These are phyloP conservation scores for Nanorana parkeri DNA, from an alignment of 2,113 vertebrate genomes.

Conservation along the genomic window DNA sequence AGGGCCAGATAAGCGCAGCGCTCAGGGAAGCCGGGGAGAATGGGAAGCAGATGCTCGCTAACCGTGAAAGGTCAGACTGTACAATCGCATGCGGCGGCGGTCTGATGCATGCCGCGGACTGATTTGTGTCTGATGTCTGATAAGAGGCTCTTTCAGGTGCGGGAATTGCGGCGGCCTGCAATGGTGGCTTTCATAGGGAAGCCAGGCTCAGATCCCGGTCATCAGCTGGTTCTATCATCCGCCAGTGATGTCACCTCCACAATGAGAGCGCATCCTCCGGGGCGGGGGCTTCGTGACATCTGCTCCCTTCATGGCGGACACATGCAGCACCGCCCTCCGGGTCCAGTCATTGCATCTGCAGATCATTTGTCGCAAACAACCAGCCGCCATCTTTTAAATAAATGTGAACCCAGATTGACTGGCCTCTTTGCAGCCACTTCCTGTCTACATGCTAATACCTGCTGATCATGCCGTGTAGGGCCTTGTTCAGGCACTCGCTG, in stretches of 20 bases:
- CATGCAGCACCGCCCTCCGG: not conserved
- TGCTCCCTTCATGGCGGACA: not conserved
- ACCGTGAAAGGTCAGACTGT: conserved; percentile 28
- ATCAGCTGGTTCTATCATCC: not conserved
- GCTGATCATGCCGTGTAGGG: too few relatives aligned
- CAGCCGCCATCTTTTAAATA: too few relatives aligned
- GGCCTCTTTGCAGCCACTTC: too few relatives aligned
- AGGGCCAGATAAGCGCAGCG: conserved; percentile 43
- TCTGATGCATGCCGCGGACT: not conserved
- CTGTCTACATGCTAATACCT: too few relatives aligned
- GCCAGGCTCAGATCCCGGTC: too few relatives aligned
- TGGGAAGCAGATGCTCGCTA: conserved; percentile 19
- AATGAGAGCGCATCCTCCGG: not conserved
- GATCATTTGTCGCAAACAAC: too few relatives aligned
- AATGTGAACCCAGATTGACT: too few relatives aligned
- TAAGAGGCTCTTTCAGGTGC: not conserved
- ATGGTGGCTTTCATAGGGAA: too few relatives aligned
- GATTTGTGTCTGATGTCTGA: not conserved
- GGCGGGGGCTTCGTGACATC: not conserved
- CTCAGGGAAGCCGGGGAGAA: conserved; percentile 28
- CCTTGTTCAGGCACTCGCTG: too few relatives aligned
- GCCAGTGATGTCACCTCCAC: not conserved
- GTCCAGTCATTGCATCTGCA: too few relatives aligned
- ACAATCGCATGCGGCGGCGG: not conserved
- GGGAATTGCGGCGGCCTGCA: too few relatives aligned